A percentile compares a stretch with the other conserved stretches of the same genome.
Evolutionary conservation across 2,113 vertebrate species (phyloP).

Genomic region (Lepisosteus oculatus): DNA sequence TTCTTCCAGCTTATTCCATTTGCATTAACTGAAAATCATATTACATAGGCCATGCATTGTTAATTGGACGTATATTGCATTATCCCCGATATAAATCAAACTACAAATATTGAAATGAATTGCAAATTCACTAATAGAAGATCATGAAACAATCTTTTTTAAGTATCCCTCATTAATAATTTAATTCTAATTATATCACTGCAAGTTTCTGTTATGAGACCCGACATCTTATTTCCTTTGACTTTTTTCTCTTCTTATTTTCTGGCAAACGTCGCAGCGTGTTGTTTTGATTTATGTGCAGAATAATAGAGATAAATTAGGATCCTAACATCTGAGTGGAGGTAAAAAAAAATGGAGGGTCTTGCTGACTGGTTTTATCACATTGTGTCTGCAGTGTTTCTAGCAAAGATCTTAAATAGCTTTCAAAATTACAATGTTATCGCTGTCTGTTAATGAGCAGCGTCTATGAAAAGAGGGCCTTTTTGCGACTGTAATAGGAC

Average conservation of each 20-base stretch:
- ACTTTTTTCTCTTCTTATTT: constrained; percentile 40
- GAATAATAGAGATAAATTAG: constrained; percentile 45
- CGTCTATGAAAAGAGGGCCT: constrained; percentile 22
- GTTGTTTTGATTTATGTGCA: constrained; percentile 43
- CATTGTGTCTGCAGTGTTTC: constrained; percentile 8
- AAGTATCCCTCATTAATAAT: constrained; percentile 89
- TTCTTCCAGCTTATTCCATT: constrained; percentile 77
- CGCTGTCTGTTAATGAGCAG: constrained; percentile 15
- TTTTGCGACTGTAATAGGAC: constrained; percentile 15
- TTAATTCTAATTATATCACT: constrained; percentile 88
- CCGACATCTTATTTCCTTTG: constrained; percentile 65
- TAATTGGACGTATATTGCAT: constrained; percentile 90
- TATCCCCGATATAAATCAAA: constrained; percentile 91
- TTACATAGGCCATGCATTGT: constrained; percentile 86
- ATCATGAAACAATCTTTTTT: constrained; percentile 90
- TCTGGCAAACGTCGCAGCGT: constrained; percentile 47
- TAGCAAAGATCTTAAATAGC: constrained; percentile 9
- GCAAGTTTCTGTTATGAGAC: constrained; percentile 56
- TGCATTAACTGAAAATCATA: constrained; percentile 85
- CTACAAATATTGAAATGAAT: constrained; percentile 92
- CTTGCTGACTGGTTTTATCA: neutral
- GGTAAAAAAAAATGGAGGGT: neutral
- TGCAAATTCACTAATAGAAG: constrained; percentile 88
- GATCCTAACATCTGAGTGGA: constrained; percentile 18
- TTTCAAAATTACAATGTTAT: constrained; percentile 15